A percentile compares a stretch with the other conserved stretches of the same genome.
Evolutionary conservation across 1,140 invertebrate species (phyloP).

Genomic region (Zaprionus tsacasi): DNA sequence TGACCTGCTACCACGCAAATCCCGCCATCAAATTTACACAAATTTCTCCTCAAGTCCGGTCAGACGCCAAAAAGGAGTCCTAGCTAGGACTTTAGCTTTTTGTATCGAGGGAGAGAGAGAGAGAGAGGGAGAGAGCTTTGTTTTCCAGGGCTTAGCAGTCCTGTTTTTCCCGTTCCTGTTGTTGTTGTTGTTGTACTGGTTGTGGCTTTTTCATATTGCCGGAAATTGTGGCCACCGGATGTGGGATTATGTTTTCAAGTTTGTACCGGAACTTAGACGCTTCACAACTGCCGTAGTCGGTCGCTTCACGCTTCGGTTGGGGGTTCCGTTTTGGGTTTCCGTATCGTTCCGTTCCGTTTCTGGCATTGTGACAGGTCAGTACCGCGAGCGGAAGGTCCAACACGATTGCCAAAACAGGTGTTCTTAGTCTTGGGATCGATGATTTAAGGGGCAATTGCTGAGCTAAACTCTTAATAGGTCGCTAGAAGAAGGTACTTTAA

Average conservation of each 20-base stretch:
- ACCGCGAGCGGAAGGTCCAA: not conserved
- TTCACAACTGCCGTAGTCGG: slow-evolving; percentile 47
- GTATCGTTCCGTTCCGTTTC: not conserved
- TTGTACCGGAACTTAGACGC: slow-evolving; percentile 68
- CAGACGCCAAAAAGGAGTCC: slow-evolving; percentile 34
- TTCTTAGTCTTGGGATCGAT: slow-evolving; percentile 23
- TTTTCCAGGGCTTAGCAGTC: slow-evolving; percentile 51
- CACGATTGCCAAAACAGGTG: slow-evolving; percentile 26
- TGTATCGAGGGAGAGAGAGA: slow-evolving; percentile 41
- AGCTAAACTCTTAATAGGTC: not conserved
- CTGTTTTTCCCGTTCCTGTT: slow-evolving; percentile 31
- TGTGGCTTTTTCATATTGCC: slow-evolving; percentile 80
- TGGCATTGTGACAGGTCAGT: slow-evolving; percentile 54
- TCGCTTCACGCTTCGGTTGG: slow-evolving; percentile 22
- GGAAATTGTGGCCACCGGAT: slow-evolving; percentile 78
- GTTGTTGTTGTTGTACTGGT: slow-evolving; percentile 43
- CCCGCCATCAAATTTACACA: slow-evolving; percentile 78
- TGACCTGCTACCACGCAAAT: slow-evolving; percentile 53
- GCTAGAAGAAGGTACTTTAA: not conserved
- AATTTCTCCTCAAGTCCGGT: slow-evolving; percentile 68
- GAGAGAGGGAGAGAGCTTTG: slow-evolving; percentile 27
- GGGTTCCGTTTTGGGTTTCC: not conserved
- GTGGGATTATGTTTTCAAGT: slow-evolving; percentile 81
- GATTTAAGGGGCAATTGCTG: slow-evolving; percentile 5
- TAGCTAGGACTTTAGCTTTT: slow-evolving; percentile 51